Conservation (phyloP, 2,113 vertebrate species). For the Megaceryle maxima region DNA sequence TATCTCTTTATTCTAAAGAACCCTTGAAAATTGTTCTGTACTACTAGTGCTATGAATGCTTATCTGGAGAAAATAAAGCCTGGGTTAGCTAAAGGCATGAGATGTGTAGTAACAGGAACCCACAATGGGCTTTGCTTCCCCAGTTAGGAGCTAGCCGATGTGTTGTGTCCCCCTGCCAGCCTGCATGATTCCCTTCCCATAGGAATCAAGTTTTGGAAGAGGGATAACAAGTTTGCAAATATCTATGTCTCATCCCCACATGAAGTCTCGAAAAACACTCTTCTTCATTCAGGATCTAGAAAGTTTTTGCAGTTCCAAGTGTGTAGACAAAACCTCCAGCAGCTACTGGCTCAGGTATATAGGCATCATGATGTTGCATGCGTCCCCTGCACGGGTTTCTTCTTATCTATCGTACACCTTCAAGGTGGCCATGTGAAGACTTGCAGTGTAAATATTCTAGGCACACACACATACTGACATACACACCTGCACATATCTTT, state of each 20-base stretch:
- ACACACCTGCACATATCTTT: background rate
- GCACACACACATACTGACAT: too few species aligned
- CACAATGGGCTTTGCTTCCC: background rate
- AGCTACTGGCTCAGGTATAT: background rate
- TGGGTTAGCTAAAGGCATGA: background rate
- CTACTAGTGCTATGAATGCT: background rate
- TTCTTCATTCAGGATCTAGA: background rate
- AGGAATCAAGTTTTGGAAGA: background rate
- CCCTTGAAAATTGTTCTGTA: accelerated
- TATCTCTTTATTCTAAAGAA: background rate
- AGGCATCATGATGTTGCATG: accelerated
- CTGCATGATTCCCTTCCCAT: background rate
- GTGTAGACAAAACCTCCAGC: background rate
- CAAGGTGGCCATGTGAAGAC: background rate
- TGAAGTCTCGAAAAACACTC: background rate
- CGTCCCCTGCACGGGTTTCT: background rate
- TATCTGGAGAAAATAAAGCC: background rate
- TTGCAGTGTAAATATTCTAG: background rate
- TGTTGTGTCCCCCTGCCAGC: background rate
- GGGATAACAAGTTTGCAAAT: background rate
- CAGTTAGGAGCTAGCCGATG: background rate
- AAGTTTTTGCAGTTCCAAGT: background rate
- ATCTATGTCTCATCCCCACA: background rate
- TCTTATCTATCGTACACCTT: background rate
- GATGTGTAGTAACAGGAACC: background rate